phyloP scores from a whole-genome alignment of 2,113 vertebrate genomes.

The Pteropus alecto region DNA sequence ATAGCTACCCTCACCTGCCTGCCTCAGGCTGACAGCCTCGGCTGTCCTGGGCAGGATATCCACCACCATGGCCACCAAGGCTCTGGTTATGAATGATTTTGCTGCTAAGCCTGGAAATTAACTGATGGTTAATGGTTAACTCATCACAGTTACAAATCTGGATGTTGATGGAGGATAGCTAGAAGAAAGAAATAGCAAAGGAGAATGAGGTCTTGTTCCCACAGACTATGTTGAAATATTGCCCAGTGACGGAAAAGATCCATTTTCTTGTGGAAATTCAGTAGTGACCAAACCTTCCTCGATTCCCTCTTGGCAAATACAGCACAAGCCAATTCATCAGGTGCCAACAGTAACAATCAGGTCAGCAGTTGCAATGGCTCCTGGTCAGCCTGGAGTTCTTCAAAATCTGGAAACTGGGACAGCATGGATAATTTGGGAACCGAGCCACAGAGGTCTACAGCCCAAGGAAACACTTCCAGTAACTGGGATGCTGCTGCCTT shows the following conservation, averaged over 20 bases:
- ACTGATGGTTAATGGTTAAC: constrained; percentile 92
- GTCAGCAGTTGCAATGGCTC: constrained; percentile 91
- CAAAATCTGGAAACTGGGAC: constrained; percentile 86
- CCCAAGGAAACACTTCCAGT: constrained; percentile 85
- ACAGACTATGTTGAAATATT: constrained; percentile 94
- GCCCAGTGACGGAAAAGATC: constrained; percentile 77
- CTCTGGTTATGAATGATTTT: constrained; percentile 97
- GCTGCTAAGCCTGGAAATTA: constrained; percentile 96
- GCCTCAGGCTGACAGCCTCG: not conserved
- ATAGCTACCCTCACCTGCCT: not conserved
- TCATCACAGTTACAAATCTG: constrained; percentile 92
- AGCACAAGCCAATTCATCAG: constrained; percentile 75
- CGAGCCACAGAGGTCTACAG: constrained; percentile 88
- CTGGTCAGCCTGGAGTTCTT: constrained; percentile 90
- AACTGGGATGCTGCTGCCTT: constrained; percentile 87
- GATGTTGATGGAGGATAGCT: constrained; percentile 95
- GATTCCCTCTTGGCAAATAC: constrained; percentile 88
- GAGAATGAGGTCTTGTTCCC: constrained; percentile 93
- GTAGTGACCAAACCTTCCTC: constrained; percentile 90
- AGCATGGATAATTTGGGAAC: constrained; percentile 86
- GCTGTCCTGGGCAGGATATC: not conserved
- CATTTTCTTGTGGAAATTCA: constrained; percentile 83
- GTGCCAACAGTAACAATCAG: constrained; percentile 83
- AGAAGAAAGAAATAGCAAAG: constrained; percentile 94
- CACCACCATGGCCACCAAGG: constrained; percentile 78